These are phyloP conservation scores for Ommatoiulus sabulosus DNA, from an alignment of 2,888 invertebrate species.

Conservation along the genomic window DNA sequence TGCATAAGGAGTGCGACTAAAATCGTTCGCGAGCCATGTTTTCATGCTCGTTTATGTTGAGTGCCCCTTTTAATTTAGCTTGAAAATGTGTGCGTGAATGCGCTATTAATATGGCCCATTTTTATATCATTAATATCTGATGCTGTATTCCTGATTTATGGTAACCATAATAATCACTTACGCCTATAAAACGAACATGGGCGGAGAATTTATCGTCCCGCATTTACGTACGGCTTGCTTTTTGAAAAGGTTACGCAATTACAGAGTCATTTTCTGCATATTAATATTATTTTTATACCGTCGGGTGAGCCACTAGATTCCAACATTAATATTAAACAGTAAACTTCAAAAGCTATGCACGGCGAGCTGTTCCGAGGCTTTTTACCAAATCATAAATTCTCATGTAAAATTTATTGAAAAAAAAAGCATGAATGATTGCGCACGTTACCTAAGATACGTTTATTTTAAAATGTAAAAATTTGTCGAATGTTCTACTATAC, in stretches of 20 bases:
- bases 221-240: constrained; percentile 4
- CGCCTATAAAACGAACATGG: constrained; percentile 48
- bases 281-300: constrained; percentile 13
- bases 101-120: constrained; percentile 41
- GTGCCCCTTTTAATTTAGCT: constrained; percentile 41
- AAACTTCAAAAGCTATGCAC: neutral
- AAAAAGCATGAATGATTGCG: too few relatives aligned
- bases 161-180: constrained; percentile 44
- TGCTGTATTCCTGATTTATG: constrained; percentile 45
- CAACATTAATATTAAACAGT: neutral
- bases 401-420: neutral
- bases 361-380: neutral
- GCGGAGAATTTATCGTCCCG: constrained; percentile 30
- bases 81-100: constrained; percentile 38
- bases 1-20: neutral
- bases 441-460: too few relatives aligned
- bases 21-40: neutral
- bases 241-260: constrained; percentile 29
- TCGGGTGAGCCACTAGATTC: neutral
- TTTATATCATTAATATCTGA: constrained; percentile 47
- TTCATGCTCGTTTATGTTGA: neutral
- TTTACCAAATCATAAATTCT: neutral
- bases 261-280: constrained; percentile 26
- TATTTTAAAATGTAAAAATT: too few relatives aligned
- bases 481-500: too few relatives aligned